phyloP scores from a whole-genome alignment of 2,888 invertebrate genomes.

The Eristalinus sepulchralis region DNA sequence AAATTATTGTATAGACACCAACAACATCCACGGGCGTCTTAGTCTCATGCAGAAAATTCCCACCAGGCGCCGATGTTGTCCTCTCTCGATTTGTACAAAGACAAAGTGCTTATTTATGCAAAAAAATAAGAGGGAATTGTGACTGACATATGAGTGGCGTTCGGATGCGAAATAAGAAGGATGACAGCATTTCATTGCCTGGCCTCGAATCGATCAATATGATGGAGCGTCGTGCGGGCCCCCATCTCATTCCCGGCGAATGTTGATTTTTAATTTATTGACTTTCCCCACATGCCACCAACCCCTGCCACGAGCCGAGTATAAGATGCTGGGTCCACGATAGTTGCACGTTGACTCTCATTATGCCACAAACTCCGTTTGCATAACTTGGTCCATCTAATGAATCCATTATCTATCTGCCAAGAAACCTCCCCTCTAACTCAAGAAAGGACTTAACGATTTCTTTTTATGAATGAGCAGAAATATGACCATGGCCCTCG shows the following conservation, averaged over 20 bases:
- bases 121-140: too few species aligned
- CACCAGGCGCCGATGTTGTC: too few species aligned
- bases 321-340: not conserved
- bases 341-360: not conserved
- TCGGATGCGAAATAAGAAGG: too few species aligned
- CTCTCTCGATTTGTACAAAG: too few species aligned
- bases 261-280: not conserved
- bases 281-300: not conserved
- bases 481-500: not conserved
- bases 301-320: not conserved
- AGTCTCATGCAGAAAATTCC: too few species aligned
- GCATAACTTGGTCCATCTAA: not conserved
- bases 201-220: too few species aligned
- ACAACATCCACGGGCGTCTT: too few species aligned
- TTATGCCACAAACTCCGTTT: not conserved
- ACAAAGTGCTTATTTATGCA: too few species aligned
- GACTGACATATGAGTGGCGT: too few species aligned
- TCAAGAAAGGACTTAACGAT: not conserved
- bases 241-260: not conserved
- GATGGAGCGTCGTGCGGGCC: too few species aligned
- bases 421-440: not conserved
- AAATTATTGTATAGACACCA: too few species aligned
- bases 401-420: not conserved
- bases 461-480: not conserved
- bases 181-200: too few species aligned